Base-by-base conservation (phyloP, 2,797 vertebrate genomes). In the Lateolabrax maculatus region DNA sequence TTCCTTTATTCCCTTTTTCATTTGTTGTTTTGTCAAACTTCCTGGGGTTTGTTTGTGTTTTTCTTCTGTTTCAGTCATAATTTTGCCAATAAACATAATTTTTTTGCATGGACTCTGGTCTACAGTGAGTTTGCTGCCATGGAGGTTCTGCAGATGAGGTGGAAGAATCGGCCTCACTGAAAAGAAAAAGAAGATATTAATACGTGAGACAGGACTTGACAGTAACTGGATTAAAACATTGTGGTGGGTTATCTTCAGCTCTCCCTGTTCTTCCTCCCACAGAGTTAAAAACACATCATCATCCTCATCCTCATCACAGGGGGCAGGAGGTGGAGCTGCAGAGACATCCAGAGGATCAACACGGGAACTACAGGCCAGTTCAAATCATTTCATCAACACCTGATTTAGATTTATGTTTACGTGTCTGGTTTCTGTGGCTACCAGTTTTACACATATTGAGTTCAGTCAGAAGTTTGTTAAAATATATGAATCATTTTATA, bases 311-410 rank as follows among this genome's bases (percentile, higher is more conserved):
- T n/a, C 2, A 5, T 60, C 44, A 39, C 61, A 4, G 19, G 10
- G 48, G 56, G 49, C 29, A 1, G n/a, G 12, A 1, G 61, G 56
- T 85, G 81, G 87, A 84, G 79, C 79, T 21, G 13, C 76, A 84
- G 87, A 25, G 84, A 75, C 84, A 41, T 6, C 84, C 16, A 63
- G 69, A 43, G 87, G 84, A 27, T 4, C 0, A 46, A 25, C 27
- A 0, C 0, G 0, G 6, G 39, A 67, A 71, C 66, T 82, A 29
- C 71, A 61, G 49, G 6, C 27, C 19, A 27, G 52, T 11, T 15
- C 43, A 25, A 2, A 1, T 44, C 13, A 11, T 5, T 21, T n/a
- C 12, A 27, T 49, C 10, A 6, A 8, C 57, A 2, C 11, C 12
- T 18, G 8, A 10, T 18, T 44, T 15, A 34, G 3, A 41, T 9